Conservation (phyloP, 2,888 invertebrate species). For the Tribolium freemani region DNA sequence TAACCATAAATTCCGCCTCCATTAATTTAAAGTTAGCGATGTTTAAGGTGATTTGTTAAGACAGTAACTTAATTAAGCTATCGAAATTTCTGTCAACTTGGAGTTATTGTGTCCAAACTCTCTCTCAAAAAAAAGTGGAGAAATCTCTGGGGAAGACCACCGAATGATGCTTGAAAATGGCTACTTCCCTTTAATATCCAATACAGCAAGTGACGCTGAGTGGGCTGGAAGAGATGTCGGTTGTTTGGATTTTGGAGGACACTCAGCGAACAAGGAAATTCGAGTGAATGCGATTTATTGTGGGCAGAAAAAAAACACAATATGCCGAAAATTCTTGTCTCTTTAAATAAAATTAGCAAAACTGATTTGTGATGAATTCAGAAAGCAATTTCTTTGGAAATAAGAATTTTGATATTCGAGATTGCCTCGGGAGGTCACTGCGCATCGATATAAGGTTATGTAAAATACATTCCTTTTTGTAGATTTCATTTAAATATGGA, state of each 20-base stretch:
- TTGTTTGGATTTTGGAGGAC: slow-evolving; percentile 22
- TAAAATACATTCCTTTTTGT: too few species aligned
- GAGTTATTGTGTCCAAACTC: neutral
- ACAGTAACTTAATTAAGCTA: slow-evolving; percentile 9
- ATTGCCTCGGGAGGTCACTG: too few species aligned
- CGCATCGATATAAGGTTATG: too few species aligned
- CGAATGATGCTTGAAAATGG: slow-evolving; percentile 17
- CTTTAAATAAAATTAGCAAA: neutral
- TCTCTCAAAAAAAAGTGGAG: neutral
- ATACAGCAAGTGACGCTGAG: slow-evolving; percentile 22
- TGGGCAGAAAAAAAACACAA: neutral
- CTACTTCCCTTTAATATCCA: slow-evolving; percentile 30
- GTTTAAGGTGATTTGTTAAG: slow-evolving; percentile 11
- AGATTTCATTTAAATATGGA: too few species aligned
- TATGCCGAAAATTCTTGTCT: neutral
- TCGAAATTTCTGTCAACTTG: slow-evolving; percentile 4
- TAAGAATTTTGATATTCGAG: too few species aligned
- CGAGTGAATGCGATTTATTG: neutral
- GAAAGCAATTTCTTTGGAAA: too few species aligned
- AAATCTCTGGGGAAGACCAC: neutral
- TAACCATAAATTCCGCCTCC: slow-evolving; percentile 5
- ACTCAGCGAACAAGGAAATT: neutral
- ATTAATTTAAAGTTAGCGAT: slow-evolving; percentile 1
- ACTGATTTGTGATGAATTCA: neutral
- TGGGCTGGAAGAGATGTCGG: slow-evolving; percentile 23